A percentile compares a stretch with the other conserved stretches of the same genome.
Evolutionary conservation across 2,888 invertebrate species (phyloP).

Genomic region (Eristalis arbustorum): DNA sequence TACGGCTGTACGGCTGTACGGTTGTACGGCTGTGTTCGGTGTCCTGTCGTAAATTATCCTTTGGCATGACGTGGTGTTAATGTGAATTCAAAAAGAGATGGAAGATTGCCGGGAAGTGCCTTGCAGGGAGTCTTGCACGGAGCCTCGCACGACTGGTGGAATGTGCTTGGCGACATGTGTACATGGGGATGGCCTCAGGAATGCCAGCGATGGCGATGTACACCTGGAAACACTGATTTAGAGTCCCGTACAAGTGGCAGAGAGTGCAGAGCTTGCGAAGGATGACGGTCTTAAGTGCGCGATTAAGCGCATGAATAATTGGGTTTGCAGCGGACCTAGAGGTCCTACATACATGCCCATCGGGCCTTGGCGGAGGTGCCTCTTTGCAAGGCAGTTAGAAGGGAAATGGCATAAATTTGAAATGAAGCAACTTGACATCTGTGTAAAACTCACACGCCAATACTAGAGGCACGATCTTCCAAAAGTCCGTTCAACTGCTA

Average conservation of each 20-base stretch:
- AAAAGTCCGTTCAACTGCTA: too few species aligned
- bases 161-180: neutral
- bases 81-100: conserved; percentile 43
- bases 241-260: neutral
- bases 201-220: neutral
- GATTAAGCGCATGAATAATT: too few species aligned
- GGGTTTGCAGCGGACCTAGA: too few species aligned
- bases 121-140: neutral
- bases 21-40: conserved; percentile 8
- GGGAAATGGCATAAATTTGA: too few species aligned
- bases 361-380: too few species aligned
- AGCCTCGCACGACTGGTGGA: neutral
- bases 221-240: neutral
- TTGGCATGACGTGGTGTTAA: conserved; percentile 28
- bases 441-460: too few species aligned
- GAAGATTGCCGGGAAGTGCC: conserved; percentile 18
- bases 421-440: too few species aligned
- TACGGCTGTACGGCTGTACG: neutral
- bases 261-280: neutral
- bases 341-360: too few species aligned
- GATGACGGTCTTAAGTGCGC: neutral
- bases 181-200: neutral
- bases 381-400: too few species aligned
- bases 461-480: too few species aligned
- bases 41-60: conserved; percentile 46